Evolutionary conservation across 2,888 invertebrate genomes (phyloP).

Genomic region (Drosophila recens): DNA sequence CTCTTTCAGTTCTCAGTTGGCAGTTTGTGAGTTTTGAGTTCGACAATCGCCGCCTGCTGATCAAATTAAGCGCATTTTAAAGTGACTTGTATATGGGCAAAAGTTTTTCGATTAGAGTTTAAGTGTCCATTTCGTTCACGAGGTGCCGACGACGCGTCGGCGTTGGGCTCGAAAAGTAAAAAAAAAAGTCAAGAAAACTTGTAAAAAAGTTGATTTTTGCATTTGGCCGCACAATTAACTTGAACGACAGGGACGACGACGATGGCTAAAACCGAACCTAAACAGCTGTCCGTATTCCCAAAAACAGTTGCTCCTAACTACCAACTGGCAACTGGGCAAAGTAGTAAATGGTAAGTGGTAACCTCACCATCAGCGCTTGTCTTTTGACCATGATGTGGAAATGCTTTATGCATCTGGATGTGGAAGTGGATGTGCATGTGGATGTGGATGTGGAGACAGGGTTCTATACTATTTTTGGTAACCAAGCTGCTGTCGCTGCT

Average conservation of each 20-base stretch:
- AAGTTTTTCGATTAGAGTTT: conserved; percentile 81
- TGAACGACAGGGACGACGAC: conserved; percentile 64
- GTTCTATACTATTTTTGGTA: conserved; percentile 62
- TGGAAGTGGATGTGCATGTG: conserved; percentile 39
- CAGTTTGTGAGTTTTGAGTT: conserved; percentile 19
- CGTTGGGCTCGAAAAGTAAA: conserved; percentile 17
- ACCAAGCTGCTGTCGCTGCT: conserved; percentile 74
- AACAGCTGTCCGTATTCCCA: conserved; percentile 69
- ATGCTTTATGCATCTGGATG: conserved; percentile 49
- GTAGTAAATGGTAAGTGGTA: conserved; percentile 3
- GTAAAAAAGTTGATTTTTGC: conserved; percentile 77
- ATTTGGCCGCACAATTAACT: conserved; percentile 78
- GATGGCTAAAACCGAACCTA: conserved; percentile 24
- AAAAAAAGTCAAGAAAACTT: conserved; percentile 38
- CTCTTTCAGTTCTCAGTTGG: conserved; percentile 10
- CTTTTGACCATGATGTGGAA: conserved; percentile 52
- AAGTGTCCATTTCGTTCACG: conserved; percentile 77
- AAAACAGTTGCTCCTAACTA: conserved; percentile 36
- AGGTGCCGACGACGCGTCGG: conserved; percentile 66
- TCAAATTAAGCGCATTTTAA: conserved; percentile 80
- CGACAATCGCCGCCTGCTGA: conserved; percentile 78
- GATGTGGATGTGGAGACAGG: conserved; percentile 40
- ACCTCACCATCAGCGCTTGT: conserved; percentile 44
- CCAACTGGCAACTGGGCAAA: conserved; percentile 11
- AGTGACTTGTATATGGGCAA: conserved; percentile 79